Evolutionary conservation across 2,113 vertebrate species (phyloP), one percentile per base, ranked within the genome.

Genomic region (Vulpes lagopus): DNA sequence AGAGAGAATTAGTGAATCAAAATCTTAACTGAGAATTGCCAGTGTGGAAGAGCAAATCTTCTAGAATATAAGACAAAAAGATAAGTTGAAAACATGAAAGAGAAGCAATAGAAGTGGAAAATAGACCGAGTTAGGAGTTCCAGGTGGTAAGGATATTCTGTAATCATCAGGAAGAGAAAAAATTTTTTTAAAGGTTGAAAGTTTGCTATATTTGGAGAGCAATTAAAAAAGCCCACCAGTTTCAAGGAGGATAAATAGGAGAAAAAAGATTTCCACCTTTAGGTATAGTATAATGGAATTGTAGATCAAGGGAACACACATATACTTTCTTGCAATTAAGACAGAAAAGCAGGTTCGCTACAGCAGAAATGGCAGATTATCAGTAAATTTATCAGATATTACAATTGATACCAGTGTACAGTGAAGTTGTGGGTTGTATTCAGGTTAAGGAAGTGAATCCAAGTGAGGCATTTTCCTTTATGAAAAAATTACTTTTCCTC

Each of bases 1-100:
- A 93, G 32, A 90, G n/a, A 73, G 62, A 78, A 73, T 93, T 85
- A 32, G 8, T 95, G 30, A 84, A 55, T 92, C 84, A 95, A 32
- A 87, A 88, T 78, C 51, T 92, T 55, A 85, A n/a, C 27, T 89
- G 55, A 84, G 43, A 93, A 32, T 53, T 89, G 23, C 43, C 84
- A 65, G n/a, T 64, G 19, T 89, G 51, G 19, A 38, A 82, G 25
- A 71, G 35, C 30, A 51, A 49, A n/a, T 96, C 55, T 86, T 85
- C 16, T 90, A 94, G n/a, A 91, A 69, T 59, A 62, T 78, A 69
- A n/a, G 73, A 89, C 17, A 10, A 83, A 89, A 62, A 89, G 43
- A 55, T 71, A 88, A 80, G 14, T 65, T 83, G 80, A 90, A 82
- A 87, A 91, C 51, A 88, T 82, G 51, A 67, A 74, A 82, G 57